These are phyloP conservation scores for Ormyrus pomaceus DNA, from an alignment of 2,888 invertebrate genomes.

Conservation along the genomic window DNA sequence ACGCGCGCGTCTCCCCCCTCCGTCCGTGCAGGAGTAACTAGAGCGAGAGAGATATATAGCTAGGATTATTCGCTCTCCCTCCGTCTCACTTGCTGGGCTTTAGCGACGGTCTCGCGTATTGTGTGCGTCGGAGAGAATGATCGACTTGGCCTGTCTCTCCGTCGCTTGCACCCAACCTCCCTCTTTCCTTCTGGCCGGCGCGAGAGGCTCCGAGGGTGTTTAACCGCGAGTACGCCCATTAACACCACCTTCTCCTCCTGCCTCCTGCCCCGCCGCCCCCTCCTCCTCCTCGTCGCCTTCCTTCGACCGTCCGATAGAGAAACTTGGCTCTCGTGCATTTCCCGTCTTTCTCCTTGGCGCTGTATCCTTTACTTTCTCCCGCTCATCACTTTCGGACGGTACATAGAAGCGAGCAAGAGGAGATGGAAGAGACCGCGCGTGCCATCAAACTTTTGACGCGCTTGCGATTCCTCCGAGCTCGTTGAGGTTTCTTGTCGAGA, in stretches of 20 bases:
- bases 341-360: background rate
- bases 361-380: constrained; percentile 23
- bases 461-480: constrained; percentile 35
- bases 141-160: background rate
- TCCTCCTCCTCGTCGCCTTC: background rate
- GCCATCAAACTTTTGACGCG: constrained; percentile 52
- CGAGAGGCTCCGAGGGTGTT: constrained; percentile 68
- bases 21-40: constrained; percentile 35
- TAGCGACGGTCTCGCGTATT: background rate
- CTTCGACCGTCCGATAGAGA: constrained; percentile 18
- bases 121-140: background rate
- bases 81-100: background rate
- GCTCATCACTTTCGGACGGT: constrained; percentile 8
- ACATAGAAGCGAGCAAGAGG: constrained; percentile 18
- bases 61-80: constrained; percentile 38
- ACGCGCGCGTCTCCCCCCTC: constrained; percentile 64
- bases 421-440: constrained; percentile 40
- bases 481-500: constrained; percentile 11
- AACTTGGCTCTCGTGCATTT: constrained; percentile 8
- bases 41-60: constrained; percentile 33
- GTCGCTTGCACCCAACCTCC: constrained; percentile 1
- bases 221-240: constrained; percentile 76
- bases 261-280: constrained; percentile 37
- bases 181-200: background rate
- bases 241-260: constrained; percentile 68